A percentile compares a stretch with the other conserved stretches of the same genome.
phyloP scores from a whole-genome alignment of 2,113 vertebrate genomes.

The Triplophysa rosa region DNA sequence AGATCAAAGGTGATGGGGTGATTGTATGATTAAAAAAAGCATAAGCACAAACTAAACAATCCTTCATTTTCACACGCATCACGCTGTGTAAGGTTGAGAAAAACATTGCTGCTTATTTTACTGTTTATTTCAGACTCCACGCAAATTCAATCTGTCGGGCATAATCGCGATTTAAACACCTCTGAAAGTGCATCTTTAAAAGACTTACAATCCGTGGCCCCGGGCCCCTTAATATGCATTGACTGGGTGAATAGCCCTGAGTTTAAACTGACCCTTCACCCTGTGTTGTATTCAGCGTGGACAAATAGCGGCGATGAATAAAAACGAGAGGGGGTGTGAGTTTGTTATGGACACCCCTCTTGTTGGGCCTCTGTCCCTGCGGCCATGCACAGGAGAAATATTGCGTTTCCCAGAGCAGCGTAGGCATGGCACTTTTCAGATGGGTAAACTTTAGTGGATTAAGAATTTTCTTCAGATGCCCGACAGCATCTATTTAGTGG shows the following conservation, averaged over 20 bases:
- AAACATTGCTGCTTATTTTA: not conserved
- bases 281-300: constrained; percentile 19
- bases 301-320: constrained; percentile 40
- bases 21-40: too few relatives aligned
- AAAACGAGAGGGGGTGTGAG: constrained; percentile 38
- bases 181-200: constrained; percentile 22
- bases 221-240: constrained; percentile 6
- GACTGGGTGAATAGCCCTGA: constrained; percentile 29
- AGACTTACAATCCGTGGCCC: constrained; percentile 23
- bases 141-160: constrained; percentile 4
- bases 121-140: not conserved
- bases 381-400: constrained; percentile 18
- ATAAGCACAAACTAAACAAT: not conserved
- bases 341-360: constrained; percentile 17
- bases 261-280: constrained; percentile 46
- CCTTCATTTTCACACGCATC: not conserved
- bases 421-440: constrained; percentile 1
- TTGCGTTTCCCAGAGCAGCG: constrained; percentile 32
- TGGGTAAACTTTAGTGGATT: constrained; percentile 43
- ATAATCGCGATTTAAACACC: not conserved
- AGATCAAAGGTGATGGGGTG: constrained; percentile 5
- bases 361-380: constrained; percentile 10
- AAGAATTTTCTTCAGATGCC: constrained; percentile 13
- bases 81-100: not conserved
- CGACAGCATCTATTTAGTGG: constrained; percentile 40